phyloP scores from a whole-genome alignment of 2,888 invertebrate genomes.

The Keiferia lycopersicella region DNA sequence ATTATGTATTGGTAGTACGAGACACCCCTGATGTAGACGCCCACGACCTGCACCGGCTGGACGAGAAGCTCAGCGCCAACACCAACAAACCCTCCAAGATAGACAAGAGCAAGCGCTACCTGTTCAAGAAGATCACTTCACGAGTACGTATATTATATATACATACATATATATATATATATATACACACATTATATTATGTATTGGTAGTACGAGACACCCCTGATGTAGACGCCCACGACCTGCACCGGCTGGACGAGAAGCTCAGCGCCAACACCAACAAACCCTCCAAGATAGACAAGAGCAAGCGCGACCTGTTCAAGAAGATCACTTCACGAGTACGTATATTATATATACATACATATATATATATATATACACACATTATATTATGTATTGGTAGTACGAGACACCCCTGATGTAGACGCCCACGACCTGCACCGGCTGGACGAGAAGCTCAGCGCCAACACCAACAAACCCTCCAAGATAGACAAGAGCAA shows the following conservation, averaged over 20 bases:
- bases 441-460: conserved; percentile 92
- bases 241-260: conserved; percentile 92
- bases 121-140: conserved; percentile 86
- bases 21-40: conserved; percentile 92
- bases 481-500: conserved; percentile 94
- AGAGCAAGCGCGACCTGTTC: conserved; percentile 94
- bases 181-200: no score
- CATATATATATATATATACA: no score
- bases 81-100: conserved; percentile 88
- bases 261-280: conserved; percentile 85
- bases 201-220: conserved; percentile 87
- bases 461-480: conserved; percentile 84
- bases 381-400: no score
- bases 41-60: conserved; percentile 90
- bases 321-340: conserved; percentile 78
- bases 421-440: conserved; percentile 90
- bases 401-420: conserved; percentile 90
- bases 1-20: conserved; percentile 85
- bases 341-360: background rate
- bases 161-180: no score
- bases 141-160: background rate
- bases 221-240: conserved; percentile 90
- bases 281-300: conserved; percentile 91
- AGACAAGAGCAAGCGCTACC: conserved; percentile 94
- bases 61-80: conserved; percentile 88